These are phyloP conservation scores for Plutella xylostella DNA, from an alignment of 2,888 invertebrate species.

Conservation along the genomic window DNA sequence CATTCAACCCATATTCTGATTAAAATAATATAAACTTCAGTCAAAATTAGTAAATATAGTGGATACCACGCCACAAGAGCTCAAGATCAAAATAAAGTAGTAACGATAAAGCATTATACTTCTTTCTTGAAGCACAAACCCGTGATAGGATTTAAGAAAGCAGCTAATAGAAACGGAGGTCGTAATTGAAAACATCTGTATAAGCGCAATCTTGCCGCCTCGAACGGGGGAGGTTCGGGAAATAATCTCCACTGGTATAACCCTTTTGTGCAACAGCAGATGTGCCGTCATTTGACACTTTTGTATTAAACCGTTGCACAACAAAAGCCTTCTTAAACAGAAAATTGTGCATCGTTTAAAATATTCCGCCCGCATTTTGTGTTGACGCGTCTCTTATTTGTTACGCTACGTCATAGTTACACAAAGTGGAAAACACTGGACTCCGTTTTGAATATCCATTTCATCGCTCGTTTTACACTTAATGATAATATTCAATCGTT, in stretches of 20 bases:
- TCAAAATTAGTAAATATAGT: too few species aligned
- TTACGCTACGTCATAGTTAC: too few species aligned
- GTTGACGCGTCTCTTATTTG: conserved; percentile 28
- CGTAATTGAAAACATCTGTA: conserved; percentile 54
- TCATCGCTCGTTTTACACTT: too few species aligned
- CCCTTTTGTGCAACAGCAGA: conserved; percentile 63
- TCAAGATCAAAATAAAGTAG: too few species aligned
- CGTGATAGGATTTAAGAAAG: background rate
- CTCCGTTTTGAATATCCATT: too few species aligned
- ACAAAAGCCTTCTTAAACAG: conserved; percentile 67
- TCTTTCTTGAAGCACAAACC: too few species aligned
- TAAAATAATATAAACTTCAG: too few species aligned
- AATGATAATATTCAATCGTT: too few species aligned
- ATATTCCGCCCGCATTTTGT: conserved; percentile 63
- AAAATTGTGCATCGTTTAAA: conserved; percentile 63
- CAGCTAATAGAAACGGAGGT: conserved; percentile 24
- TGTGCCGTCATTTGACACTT: conserved; percentile 71
- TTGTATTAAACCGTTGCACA: conserved; percentile 70
- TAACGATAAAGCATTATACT: too few species aligned
- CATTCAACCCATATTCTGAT: too few species aligned
- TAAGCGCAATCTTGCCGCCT: conserved; percentile 55
- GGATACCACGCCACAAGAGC: too few species aligned
- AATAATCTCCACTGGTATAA: conserved; percentile 67
- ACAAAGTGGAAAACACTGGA: too few species aligned
- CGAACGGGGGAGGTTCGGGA: conserved; percentile 59